phyloP scores from a whole-genome alignment of 2,888 invertebrate species.

The Drosophila nr. perissopoda region DNA sequence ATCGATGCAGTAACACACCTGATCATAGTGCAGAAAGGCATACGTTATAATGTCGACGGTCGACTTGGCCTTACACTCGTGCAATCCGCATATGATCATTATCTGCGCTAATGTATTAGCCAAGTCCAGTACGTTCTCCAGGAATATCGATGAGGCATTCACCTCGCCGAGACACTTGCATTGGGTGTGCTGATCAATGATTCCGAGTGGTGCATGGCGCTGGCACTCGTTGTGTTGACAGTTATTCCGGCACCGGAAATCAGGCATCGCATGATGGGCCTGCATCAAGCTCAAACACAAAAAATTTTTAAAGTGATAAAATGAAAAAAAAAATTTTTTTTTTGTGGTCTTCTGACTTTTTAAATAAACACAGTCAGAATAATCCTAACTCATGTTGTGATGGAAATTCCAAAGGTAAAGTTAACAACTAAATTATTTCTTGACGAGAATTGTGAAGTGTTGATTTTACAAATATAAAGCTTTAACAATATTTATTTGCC shows the following conservation, averaged over 20 bases:
- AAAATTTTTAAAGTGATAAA: neutral
- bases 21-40: conserved; percentile 82
- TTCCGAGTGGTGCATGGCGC: conserved; percentile 75
- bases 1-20: conserved; percentile 81
- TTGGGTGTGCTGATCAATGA: conserved; percentile 75
- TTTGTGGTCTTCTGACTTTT: conserved; percentile 22
- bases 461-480: neutral
- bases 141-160: conserved; percentile 81
- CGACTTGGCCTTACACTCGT: conserved; percentile 83
- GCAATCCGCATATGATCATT: conserved; percentile 82
- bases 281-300: conserved; percentile 56
- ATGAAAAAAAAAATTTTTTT: conserved; percentile 1
- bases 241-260: conserved; percentile 76
- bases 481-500: neutral
- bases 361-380: conserved; percentile 44
- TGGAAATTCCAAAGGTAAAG: conserved; percentile 1
- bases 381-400: conserved; percentile 15
- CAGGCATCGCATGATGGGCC: conserved; percentile 79
- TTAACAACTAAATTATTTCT: neutral
- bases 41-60: conserved; percentile 81
- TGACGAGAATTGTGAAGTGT: neutral
- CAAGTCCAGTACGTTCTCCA: conserved; percentile 82
- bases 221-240: conserved; percentile 82
- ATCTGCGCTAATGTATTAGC: conserved; percentile 81
- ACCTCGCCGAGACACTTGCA: conserved; percentile 75